Evolutionary conservation across 2,113 vertebrate genomes (phyloP), one percentile per base, ranked within the genome.

Genomic region (Laterallus jamaicensis): DNA sequence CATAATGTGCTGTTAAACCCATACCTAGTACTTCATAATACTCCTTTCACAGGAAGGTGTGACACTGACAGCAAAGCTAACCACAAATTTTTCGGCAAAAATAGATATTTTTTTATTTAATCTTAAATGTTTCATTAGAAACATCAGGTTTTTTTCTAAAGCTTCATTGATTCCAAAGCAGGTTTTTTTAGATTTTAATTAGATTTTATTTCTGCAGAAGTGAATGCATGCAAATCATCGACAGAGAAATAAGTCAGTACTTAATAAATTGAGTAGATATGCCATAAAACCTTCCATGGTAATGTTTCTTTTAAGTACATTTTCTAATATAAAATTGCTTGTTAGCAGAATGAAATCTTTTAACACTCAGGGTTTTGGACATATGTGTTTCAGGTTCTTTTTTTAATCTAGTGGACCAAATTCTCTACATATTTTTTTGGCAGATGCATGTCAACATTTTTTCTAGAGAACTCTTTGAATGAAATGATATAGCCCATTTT

Each of bases 1-100:
- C 16, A n/a, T 31, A 82, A 37, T 0, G 0, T 19, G 10, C 4
- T 11, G 15, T 70, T 58, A 75, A 71, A 52, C 6, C 5, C 16
- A 66, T 42, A 67, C 5, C 25, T 52, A 62, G 2, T 47, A 9
- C 15, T 76, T 21, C 11, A 83, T 9, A 62, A 58, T 31, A 9
- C 12, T 75, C 11, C 28, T 79, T 82, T 39, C 32, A 24, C 14
- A 42, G 26, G 16, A 67, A 42, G 2, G 1, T 9, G 9, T 54
- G 29, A 15, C 63, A 47, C 31, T 75, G 68, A 50, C 11, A 37
- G 35, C 10, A 75, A 80, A 70, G 6, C 11, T 56, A 15, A 67
- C 14, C 9, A 31, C 29, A 83, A 47, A 13, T 13, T 78, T 63
- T 47, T 31, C 52, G 11, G 18, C 8, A 62, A 56, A 82, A 60